Evolutionary conservation across 2,113 vertebrate genomes (phyloP).

Genomic region (Brachyhypopomus gauderio): DNA sequence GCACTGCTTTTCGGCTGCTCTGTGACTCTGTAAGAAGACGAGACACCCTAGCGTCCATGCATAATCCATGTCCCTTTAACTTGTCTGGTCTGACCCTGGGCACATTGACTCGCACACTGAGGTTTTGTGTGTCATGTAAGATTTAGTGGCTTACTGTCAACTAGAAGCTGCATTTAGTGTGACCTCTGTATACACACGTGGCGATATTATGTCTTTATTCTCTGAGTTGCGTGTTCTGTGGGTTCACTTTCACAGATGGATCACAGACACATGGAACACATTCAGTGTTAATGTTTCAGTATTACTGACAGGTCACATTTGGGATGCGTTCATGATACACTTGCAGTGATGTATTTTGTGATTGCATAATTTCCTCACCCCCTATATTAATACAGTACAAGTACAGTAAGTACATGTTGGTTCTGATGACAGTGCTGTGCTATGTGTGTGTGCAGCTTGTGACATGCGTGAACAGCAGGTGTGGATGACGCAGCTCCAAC

Average conservation of each 20-base stretch:
- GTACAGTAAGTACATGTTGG: neutral
- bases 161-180: slow-evolving; percentile 21
- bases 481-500: slow-evolving; percentile 91
- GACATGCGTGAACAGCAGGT: slow-evolving; percentile 87
- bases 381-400: too few relatives aligned
- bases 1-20: slow-evolving; percentile 19
- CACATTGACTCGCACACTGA: slow-evolving; percentile 23
- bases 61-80: neutral
- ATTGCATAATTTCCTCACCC: too few relatives aligned
- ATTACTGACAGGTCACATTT: neutral
- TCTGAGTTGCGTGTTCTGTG: too few relatives aligned
- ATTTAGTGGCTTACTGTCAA: slow-evolving; percentile 14
- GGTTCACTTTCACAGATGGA: too few relatives aligned
- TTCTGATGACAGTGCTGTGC: neutral
- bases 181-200: neutral
- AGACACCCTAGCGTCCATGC: neutral
- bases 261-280: too few relatives aligned
- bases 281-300: neutral
- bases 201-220: too few relatives aligned
- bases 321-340: too few relatives aligned
- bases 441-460: slow-evolving; percentile 70
- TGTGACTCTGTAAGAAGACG: neutral
- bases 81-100: slow-evolving; percentile 31
- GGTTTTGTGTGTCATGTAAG: slow-evolving; percentile 5
- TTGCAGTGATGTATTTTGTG: too few relatives aligned